Conservation (phyloP, 2,113 vertebrate genomes). For the Eudorcas thomsonii region DNA sequence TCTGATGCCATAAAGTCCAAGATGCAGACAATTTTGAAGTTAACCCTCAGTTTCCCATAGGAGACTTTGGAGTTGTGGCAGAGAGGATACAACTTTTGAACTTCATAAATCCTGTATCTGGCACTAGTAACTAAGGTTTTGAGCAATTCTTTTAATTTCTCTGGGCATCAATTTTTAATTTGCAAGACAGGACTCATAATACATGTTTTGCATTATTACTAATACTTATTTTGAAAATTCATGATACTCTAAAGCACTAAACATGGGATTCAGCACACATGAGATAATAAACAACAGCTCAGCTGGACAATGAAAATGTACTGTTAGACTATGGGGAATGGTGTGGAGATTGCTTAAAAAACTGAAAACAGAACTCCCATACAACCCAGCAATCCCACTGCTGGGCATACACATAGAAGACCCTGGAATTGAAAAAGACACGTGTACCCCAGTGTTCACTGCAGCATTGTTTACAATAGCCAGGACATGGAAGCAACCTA, state of each 20-base stretch:
- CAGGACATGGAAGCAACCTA: neutral
- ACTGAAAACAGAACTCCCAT: neutral
- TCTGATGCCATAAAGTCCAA: neutral
- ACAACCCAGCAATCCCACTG: neutral
- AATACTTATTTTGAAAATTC: neutral
- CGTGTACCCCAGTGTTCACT: rapidly evolving
- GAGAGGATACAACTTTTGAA: neutral
- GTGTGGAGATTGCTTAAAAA: neutral
- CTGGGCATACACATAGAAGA: neutral
- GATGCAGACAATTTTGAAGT: neutral
- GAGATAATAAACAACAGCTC: neutral
- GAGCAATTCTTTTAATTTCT: neutral
- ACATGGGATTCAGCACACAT: neutral
- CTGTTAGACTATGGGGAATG: neutral
- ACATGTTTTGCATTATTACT: neutral
- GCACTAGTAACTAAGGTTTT: neutral
- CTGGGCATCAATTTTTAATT: neutral
- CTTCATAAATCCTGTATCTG: neutral
- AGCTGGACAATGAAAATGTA: neutral
- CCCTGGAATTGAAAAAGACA: neutral
- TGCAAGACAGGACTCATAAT: neutral
- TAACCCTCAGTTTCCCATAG: neutral
- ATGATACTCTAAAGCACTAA: neutral
- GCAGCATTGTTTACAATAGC: neutral
- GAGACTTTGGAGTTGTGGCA: neutral